phyloP scores from a whole-genome alignment of 2,888 invertebrate species.

The Epinotia brunnichana region DNA sequence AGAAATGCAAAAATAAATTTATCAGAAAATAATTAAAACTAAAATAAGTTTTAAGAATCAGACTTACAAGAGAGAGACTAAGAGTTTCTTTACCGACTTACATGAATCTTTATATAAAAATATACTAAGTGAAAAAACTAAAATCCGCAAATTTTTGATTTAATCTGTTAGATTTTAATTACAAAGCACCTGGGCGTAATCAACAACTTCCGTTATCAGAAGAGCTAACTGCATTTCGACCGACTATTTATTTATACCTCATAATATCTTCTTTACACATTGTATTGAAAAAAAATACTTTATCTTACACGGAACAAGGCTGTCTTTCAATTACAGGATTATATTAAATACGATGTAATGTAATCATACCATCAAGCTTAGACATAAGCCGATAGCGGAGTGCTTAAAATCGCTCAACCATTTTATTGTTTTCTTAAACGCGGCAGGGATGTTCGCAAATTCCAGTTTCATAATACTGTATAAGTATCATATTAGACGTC shows the following conservation, averaged over 20 bases:
- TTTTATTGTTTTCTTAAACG: constrained; percentile 74
- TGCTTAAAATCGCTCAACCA: constrained; percentile 56
- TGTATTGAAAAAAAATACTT: not conserved
- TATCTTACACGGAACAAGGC: not conserved
- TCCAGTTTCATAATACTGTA: not conserved
- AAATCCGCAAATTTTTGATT: not conserved
- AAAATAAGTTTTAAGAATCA: too few relatives aligned
- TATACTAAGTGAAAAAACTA: not conserved
- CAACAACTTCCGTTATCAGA: constrained; percentile 65
- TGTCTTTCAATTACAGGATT: not conserved
- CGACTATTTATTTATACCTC: constrained; percentile 54
- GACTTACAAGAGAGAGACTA: too few relatives aligned
- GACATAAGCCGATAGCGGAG: constrained; percentile 14
- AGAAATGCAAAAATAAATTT: too few relatives aligned
- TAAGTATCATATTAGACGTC: not conserved
- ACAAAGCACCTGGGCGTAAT: constrained; percentile 47
- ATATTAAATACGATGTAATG: not conserved
- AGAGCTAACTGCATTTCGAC: constrained; percentile 70
- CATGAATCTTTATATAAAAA: too few relatives aligned
- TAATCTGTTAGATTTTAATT: constrained; percentile 32
- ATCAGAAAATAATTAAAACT: too few relatives aligned
- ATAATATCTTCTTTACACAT: not conserved
- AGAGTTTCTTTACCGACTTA: too few relatives aligned
- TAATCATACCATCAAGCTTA: not conserved
- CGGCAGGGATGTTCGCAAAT: constrained; percentile 8